Evolutionary conservation across 2,113 vertebrate species (phyloP).

Genomic region (Accipiter cooperii): DNA sequence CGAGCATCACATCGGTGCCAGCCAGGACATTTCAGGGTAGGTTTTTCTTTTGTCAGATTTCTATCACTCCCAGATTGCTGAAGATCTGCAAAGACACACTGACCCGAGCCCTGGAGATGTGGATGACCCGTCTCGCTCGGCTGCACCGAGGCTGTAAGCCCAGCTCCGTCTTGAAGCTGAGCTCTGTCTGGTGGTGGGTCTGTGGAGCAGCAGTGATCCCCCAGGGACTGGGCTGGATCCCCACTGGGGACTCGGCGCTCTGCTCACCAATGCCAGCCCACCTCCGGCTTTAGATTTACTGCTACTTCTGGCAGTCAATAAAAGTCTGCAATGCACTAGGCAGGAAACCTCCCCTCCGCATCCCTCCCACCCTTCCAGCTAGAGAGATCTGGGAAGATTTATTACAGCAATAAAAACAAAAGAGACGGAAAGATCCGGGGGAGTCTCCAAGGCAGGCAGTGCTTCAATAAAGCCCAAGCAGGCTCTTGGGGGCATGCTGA

Average conservation of each 20-base stretch:
- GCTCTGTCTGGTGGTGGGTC: not conserved
- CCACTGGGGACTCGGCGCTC: fast-evolving
- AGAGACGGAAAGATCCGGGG: not conserved
- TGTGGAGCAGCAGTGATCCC: not conserved
- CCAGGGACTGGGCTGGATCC: not conserved
- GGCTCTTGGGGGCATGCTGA: constrained; percentile 1
- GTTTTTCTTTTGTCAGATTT: not conserved
- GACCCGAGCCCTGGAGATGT: not conserved
- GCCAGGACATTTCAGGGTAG: not conserved
- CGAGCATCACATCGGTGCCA: fast-evolving
- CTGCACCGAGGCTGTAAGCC: not conserved
- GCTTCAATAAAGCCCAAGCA: constrained; percentile 45
- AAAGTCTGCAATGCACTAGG: constrained; percentile 45
- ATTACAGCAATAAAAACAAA: constrained; percentile 54
- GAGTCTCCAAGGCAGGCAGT: not conserved
- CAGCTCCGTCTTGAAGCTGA: not conserved
- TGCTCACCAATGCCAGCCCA: not conserved
- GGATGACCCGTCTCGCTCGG: fast-evolving
- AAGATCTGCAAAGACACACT: not conserved
- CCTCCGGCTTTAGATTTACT: constrained; percentile 36
- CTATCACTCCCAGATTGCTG: not conserved
- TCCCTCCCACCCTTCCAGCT: not conserved
- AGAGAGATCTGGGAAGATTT: constrained; percentile 33
- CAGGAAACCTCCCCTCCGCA: constrained; percentile 46
- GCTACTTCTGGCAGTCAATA: constrained; percentile 42